Evolutionary conservation across 2,797 vertebrate species (phyloP).

Genomic region (Onychomys leucogaster): DNA sequence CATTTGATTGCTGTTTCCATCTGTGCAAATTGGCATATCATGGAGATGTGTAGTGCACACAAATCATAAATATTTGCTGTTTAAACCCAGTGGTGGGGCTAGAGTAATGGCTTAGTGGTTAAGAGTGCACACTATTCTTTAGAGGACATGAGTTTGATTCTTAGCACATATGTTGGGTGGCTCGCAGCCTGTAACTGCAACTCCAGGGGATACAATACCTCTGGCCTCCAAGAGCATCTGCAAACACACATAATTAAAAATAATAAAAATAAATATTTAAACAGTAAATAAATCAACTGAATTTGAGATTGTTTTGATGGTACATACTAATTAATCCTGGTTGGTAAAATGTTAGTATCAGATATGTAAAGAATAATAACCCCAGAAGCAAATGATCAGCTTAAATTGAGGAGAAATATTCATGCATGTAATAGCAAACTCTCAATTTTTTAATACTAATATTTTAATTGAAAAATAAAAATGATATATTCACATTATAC

Average conservation of each 20-base stretch:
- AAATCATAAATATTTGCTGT: constrained; percentile 37
- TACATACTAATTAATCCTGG: constrained; percentile 30
- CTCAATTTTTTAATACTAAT: constrained; percentile 42
- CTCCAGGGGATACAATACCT: background rate
- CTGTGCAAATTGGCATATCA: background rate
- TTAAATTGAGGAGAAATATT: constrained; percentile 43
- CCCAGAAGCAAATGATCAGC: constrained; percentile 52
- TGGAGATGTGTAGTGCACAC: background rate
- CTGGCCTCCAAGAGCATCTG: background rate
- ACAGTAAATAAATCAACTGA: background rate
- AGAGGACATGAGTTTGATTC: background rate
- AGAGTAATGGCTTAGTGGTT: background rate
- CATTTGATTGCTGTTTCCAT: background rate
- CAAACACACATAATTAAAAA: background rate
- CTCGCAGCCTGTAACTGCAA: background rate
- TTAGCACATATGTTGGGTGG: background rate
- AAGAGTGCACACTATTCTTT: background rate
- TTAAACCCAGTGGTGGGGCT: background rate
- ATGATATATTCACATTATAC: background rate
- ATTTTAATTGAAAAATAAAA: constrained; percentile 50
- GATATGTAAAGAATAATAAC: constrained; percentile 51
- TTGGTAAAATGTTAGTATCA: constrained; percentile 13
- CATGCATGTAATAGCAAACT: background rate
- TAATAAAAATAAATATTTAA: background rate
- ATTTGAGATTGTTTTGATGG: constrained; percentile 46